Evolutionary conservation across 2,113 vertebrate species (phyloP), one percentile per base, ranked within the genome.

Genomic region (Xenus cinereus): DNA sequence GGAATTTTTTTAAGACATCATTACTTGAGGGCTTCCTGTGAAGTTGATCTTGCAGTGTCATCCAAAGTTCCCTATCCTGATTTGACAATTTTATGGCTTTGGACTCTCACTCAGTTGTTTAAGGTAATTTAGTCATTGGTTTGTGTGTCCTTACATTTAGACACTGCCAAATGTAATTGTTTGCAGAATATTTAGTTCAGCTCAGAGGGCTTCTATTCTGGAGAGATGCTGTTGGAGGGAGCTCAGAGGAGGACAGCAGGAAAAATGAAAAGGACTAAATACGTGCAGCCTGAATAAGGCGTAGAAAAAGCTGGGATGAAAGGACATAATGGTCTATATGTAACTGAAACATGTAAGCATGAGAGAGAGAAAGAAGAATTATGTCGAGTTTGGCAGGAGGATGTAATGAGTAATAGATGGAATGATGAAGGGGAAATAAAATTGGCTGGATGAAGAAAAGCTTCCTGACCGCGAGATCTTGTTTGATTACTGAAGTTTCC

Each of bases 391-490:
- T 97, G 90, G 90, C 96, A 93, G 93, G 91, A 96, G 92, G 93
- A 94, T 94, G 90, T 95, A 95, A 92, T 96, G 95, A 97, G 84
- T 96, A 97, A 97, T 97, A 94, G 97, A 96, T 90, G 95, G 59
- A 96, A 97, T 91, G 96, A 97, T 93, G 95, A 89, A 93, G 91
- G 89, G 87, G 90, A 96, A 97, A 81, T 87, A 96, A 97, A 96
- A 77, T 84, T 26, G 41, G 76, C 89, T 96, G 91, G 78, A 92
- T 92, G 93, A 97, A 96, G 83, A 95, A 97, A 97, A 96, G 96
- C 96, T 97, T 97, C 96, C 97, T 97, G 96, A 97, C 96, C 54
- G 0, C 81, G 51, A 97, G 97, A 97, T 96, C 85, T 87, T 94
- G 73, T 97, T 93, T 97, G 95, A 97, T 97, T 97, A 71, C 81